Percentiles rank a stretch among this genome's conserved stretches.
phyloP scores from a whole-genome alignment of 2,797 vertebrate species.

The Sebastiscus tertius region DNA sequence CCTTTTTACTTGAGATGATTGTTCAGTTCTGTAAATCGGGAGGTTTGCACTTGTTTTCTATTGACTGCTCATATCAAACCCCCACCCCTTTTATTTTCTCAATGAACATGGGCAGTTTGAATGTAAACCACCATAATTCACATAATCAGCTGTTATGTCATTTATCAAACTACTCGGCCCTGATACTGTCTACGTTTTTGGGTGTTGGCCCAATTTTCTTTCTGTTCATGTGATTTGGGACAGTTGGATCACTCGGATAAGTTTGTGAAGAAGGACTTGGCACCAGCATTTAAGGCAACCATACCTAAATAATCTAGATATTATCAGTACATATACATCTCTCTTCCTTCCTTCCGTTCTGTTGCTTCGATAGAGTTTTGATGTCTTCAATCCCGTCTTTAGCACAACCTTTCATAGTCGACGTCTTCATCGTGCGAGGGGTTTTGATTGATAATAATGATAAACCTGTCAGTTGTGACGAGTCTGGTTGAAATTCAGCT shows the following conservation, averaged over 20 bases:
- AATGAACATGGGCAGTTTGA: slow-evolving; percentile 72
- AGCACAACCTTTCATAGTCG: slow-evolving; percentile 53
- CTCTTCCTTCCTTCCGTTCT: slow-evolving; percentile 35
- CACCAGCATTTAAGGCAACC: slow-evolving; percentile 69
- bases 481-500: slow-evolving; percentile 45
- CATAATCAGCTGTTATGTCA: slow-evolving; percentile 22
- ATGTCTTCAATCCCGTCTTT: slow-evolving; percentile 53
- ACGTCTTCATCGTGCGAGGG: slow-evolving; percentile 52
- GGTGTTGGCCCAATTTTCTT: slow-evolving; percentile 26
- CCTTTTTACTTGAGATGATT: slow-evolving; percentile 34
- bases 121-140: slow-evolving; percentile 74
- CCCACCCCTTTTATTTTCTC: slow-evolving; percentile 20
- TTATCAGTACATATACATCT: slow-evolving; percentile 42
- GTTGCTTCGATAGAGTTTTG: slow-evolving; percentile 49
- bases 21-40: slow-evolving; percentile 47
- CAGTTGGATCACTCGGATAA: slow-evolving; percentile 23
- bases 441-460: slow-evolving; percentile 54
- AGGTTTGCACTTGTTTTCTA: slow-evolving; percentile 49
- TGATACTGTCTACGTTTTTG: slow-evolving; percentile 24
- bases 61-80: slow-evolving; percentile 65
- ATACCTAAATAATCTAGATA: slow-evolving; percentile 53
- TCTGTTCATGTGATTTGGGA: slow-evolving; percentile 15
- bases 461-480: slow-evolving; percentile 32
- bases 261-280: slow-evolving; percentile 51
- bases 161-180: slow-evolving; percentile 33